Evolutionary conservation across 37 sponge, comb jelly and placozoan genomes (phyloP).

Genomic region (Oscarella lobularis): DNA sequence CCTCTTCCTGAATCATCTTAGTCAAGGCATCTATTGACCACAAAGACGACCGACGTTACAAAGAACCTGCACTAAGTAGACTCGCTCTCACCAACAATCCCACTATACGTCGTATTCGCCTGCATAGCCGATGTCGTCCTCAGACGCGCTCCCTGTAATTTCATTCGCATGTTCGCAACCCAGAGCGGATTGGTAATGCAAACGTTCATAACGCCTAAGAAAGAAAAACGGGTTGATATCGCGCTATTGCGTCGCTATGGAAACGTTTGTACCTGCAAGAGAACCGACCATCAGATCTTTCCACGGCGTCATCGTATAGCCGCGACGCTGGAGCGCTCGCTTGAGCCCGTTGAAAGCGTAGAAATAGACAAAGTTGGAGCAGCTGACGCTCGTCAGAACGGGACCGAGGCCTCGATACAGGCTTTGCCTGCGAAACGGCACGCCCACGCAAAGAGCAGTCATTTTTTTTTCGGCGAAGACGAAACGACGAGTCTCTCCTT

Average conservation of each 20-base stretch:
- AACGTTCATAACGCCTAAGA: constrained; percentile 20
- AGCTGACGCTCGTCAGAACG: constrained; percentile 18
- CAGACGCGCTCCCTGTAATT: constrained; percentile 10
- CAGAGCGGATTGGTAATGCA: constrained; percentile 20
- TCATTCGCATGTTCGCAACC: constrained; percentile 19
- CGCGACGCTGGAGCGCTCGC: constrained; percentile 9
- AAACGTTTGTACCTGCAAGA: constrained; percentile 3
- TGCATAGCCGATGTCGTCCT: background rate
- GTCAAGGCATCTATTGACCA: constrained; percentile 8
- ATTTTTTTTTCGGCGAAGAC: too few species aligned
- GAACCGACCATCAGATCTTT: constrained; percentile 12
- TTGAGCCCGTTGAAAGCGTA: constrained; percentile 31
- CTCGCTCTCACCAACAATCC: too few species aligned
- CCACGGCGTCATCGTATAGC: background rate
- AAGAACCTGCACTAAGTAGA: too few species aligned
- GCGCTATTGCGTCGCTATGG: background rate
- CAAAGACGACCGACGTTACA: too few species aligned
- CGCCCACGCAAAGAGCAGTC: too few species aligned
- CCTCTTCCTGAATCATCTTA: constrained; percentile 11
- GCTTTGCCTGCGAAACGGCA: background rate
- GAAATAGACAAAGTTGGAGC: constrained; percentile 29
- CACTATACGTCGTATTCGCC: background rate
- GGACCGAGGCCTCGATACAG: constrained; percentile 22
- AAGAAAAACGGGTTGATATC: background rate
- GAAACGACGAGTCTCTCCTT: too few species aligned